Base-by-base conservation (phyloP, 2,888 invertebrate genomes). In the Latheticus oryzae region DNA sequence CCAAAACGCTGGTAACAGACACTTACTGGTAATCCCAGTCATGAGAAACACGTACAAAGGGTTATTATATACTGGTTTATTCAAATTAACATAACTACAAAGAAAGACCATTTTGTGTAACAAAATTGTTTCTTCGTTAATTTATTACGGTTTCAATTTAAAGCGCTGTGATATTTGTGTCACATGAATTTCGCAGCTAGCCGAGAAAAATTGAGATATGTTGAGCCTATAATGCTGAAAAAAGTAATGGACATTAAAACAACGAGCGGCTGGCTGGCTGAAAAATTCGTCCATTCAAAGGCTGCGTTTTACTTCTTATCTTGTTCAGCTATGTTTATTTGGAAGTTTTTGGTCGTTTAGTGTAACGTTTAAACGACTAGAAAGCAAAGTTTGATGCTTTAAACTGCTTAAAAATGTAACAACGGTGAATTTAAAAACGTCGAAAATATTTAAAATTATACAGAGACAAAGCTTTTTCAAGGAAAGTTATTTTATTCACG, bases 11-110 rank as follows among this genome's bases (percentile, higher is more conserved):
- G 13, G 19, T 50, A 56, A 43, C 40, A 55, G 55, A 55, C 55
- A 55, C 50, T 50, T 52, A 15, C 30, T 57, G 42, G 59, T 63
- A 63, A 61, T 65, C 58, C 52, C 43, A 54, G 60, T 50, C 60
- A 61, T 58, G 54, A 57, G 55, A 37, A 62, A 58, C 60, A 62
- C 59, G 56, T 56, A 56, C 51, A 57, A 51, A 23, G 47, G 54
- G 58, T 63, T 63, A 63, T 63, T 65, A 65, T 60, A 63, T 59
- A 58, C 53, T 60, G 60, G 57, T 65, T 61, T 56, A 62, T 64
- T 65, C 54, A 59, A 63, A 65, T 65, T 63, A 60, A 61, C 58
- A 58, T 50, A 54, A 42, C 47, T 51, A 37, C 21, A 11, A 53
- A 59, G 16, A 45, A 30, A 43, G 43, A 35, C 57, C 43, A 45